Conservation (phyloP, 2,113 vertebrate species). For the Leptodactylus fuscus region DNA sequence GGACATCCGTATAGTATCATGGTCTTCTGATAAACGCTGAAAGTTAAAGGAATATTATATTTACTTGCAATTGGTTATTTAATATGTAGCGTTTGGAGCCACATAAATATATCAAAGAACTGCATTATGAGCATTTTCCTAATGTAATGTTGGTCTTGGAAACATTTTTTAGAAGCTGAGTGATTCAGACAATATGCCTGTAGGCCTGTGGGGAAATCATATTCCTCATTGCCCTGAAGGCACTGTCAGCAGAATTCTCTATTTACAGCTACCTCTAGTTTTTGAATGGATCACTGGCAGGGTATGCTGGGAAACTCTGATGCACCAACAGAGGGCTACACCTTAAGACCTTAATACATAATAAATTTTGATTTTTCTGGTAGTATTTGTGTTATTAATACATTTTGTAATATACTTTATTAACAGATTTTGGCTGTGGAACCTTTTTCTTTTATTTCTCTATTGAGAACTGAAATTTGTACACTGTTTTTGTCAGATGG, state of each 20-base stretch:
- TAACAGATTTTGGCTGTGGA: too few species aligned
- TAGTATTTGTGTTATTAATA: too few species aligned
- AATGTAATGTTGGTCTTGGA: not conserved
- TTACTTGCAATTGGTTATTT: not conserved
- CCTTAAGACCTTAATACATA: too few species aligned
- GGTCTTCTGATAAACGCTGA: not conserved
- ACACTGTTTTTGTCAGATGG: too few species aligned
- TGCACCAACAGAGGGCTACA: not conserved
- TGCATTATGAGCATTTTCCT: not conserved
- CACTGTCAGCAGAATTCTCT: not conserved
- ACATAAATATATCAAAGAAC: not conserved
- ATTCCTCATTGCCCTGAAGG: not conserved
- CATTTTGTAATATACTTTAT: too few species aligned
- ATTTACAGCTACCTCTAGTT: not conserved
- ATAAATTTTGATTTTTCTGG: too few species aligned
- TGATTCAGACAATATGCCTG: not conserved
- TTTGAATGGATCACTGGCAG: not conserved
- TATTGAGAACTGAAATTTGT: too few species aligned
- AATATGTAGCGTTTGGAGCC: not conserved
- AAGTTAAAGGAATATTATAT: not conserved
- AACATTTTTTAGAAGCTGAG: not conserved
- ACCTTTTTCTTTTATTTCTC: too few species aligned
- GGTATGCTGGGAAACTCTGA: not conserved
- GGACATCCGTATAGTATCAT: too few species aligned
- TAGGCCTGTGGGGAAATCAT: slow-evolving; percentile 1